These are phyloP conservation scores for Pegoplata infirma DNA, from an alignment of 2,888 invertebrate species.

Conservation along the genomic window DNA sequence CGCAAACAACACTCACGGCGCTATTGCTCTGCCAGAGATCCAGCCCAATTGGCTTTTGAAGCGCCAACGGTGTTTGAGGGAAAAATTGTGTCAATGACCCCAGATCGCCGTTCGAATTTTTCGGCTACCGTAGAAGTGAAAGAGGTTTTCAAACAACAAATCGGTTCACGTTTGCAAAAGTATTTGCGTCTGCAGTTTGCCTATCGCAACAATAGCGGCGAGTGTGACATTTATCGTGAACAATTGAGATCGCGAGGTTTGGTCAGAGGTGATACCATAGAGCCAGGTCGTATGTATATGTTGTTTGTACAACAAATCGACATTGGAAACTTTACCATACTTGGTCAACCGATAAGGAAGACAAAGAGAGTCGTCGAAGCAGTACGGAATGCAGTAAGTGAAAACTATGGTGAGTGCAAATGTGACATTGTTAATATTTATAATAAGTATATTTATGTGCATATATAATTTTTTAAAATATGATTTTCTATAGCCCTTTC, in stretches of 20 bases:
- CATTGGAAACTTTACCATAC: slow-evolving; percentile 77
- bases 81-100: slow-evolving; percentile 82
- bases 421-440: slow-evolving; percentile 30
- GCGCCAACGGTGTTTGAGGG: slow-evolving; percentile 84
- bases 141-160: slow-evolving; percentile 82
- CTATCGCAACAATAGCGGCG: slow-evolving; percentile 74
- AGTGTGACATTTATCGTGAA: slow-evolving; percentile 78
- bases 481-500: not conserved
- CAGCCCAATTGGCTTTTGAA: slow-evolving; percentile 82
- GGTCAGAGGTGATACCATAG: slow-evolving; percentile 75
- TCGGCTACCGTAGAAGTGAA: slow-evolving; percentile 84
- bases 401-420: slow-evolving; percentile 78
- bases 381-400: slow-evolving; percentile 77
- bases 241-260: slow-evolving; percentile 74
- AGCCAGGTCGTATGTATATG: slow-evolving; percentile 76
- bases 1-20: slow-evolving; percentile 72
- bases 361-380: slow-evolving; percentile 74
- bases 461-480: not conserved
- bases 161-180: slow-evolving; percentile 75
- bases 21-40: slow-evolving; percentile 82
- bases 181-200: slow-evolving; percentile 76
- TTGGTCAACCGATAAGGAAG: slow-evolving; percentile 77
- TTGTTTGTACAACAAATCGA: slow-evolving; percentile 78
- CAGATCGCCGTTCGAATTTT: slow-evolving; percentile 81
- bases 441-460: no score